Evolutionary conservation across 2,888 invertebrate genomes (phyloP).

Genomic region (Lypha dubia): DNA sequence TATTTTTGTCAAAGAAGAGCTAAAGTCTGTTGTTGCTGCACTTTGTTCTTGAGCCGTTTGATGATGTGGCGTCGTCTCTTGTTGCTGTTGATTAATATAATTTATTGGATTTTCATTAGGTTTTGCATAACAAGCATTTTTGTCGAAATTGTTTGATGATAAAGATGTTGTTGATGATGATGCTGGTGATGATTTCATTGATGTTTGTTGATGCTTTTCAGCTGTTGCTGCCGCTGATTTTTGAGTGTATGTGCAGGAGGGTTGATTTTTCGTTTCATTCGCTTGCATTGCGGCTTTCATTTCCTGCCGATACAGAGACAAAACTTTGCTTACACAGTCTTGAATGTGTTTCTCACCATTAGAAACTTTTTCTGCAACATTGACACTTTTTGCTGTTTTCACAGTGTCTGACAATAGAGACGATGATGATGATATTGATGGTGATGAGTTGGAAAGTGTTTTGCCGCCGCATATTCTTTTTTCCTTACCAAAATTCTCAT

Average conservation of each 20-base stretch:
- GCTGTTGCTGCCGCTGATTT: conserved; percentile 43
- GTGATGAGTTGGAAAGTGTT: conserved; percentile 26
- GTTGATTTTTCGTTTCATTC: conserved; percentile 44
- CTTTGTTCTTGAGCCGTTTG: conserved; percentile 34
- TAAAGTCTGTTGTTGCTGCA: not conserved
- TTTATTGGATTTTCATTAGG: conserved; percentile 59
- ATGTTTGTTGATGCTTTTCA: conserved; percentile 57
- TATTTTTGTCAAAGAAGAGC: too few relatives aligned
- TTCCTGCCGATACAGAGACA: conserved; percentile 64
- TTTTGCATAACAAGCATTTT: conserved; percentile 73
- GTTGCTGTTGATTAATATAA: conserved; percentile 61
- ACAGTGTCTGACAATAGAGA: conserved; percentile 2
- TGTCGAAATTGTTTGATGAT: conserved; percentile 49
- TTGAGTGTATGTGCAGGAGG: not conserved
- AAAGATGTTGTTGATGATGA: conserved; percentile 21
- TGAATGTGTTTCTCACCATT: conserved; percentile 59
- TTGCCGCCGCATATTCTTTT: conserved; percentile 31
- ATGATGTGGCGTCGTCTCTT: not conserved
- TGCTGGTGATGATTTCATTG: conserved; percentile 50
- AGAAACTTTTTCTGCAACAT: conserved; percentile 70
- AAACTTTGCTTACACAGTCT: conserved; percentile 64
- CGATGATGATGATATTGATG: conserved; percentile 43
- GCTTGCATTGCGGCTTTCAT: conserved; percentile 67
- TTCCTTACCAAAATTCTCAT: conserved; percentile 1
- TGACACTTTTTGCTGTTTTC: conserved; percentile 73